Evolutionary conservation across 2,888 invertebrate genomes (phyloP).

Genomic region (Pheosia gnoma): DNA sequence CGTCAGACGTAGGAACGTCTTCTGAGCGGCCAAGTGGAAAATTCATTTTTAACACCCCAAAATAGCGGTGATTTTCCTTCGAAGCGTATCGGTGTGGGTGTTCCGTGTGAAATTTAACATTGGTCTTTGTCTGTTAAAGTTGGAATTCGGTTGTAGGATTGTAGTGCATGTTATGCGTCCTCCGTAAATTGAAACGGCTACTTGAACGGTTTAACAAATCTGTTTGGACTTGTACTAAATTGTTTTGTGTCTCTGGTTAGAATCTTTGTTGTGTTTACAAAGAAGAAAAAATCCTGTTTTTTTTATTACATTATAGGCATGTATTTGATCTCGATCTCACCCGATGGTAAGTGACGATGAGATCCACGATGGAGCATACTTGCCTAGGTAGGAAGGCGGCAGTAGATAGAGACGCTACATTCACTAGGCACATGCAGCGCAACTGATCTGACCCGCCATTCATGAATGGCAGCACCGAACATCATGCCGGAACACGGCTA

Average conservation of each 20-base stretch:
- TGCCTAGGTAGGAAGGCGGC: no score
- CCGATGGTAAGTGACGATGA: no score
- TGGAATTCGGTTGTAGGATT: slow-evolving; percentile 3
- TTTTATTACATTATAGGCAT: no score
- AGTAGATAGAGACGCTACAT: no score
- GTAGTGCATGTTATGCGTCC: slow-evolving; percentile 19
- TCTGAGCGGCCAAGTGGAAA: slow-evolving; percentile 24
- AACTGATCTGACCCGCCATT: no score
- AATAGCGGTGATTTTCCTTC: slow-evolving; percentile 18
- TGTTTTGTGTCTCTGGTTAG: neutral
- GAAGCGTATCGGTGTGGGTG: neutral
- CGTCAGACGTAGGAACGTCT: slow-evolving; percentile 38
- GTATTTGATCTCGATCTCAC: no score
- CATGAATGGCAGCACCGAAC: no score
- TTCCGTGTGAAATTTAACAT: slow-evolving; percentile 12
- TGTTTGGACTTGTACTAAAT: slow-evolving; percentile 22
- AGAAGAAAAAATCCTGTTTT: no score
- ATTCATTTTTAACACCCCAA: slow-evolving; percentile 19
- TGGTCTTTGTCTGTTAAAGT: neutral
- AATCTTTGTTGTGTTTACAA: no score
- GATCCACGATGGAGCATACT: no score
- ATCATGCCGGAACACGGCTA: no score
- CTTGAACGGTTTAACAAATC: slow-evolving; percentile 33
- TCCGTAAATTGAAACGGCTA: slow-evolving; percentile 36
- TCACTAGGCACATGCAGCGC: no score